Evolutionary conservation across 2,888 invertebrate genomes (phyloP).

Genomic region (Cerastis leucographa): DNA sequence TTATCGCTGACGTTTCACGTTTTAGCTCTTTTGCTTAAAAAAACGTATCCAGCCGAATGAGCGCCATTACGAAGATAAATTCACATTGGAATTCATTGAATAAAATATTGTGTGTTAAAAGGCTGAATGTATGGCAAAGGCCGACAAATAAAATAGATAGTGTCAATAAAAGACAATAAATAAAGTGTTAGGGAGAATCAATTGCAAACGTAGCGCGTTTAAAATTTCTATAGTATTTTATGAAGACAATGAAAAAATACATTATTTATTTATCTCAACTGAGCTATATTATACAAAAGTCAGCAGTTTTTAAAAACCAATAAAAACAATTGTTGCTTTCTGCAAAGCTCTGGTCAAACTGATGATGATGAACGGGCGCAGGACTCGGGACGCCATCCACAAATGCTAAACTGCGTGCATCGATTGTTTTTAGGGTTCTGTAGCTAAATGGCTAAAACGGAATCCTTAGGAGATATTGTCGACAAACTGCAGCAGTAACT

Average conservation of each 20-base stretch:
- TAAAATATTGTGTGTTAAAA: conserved; percentile 12
- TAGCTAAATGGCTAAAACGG: too few relatives aligned
- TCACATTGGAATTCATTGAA: conserved; percentile 27
- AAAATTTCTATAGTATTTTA: conserved; percentile 3
- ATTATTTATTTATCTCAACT: neutral
- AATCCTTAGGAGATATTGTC: too few relatives aligned
- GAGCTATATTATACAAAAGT: too few relatives aligned
- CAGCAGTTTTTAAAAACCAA: too few relatives aligned
- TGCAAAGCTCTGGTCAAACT: neutral
- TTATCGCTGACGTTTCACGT: conserved; percentile 1
- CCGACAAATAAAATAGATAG: conserved; percentile 27
- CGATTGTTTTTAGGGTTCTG: too few relatives aligned
- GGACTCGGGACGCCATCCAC: neutral
- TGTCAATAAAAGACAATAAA: conserved; percentile 2
- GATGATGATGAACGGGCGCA: neutral
- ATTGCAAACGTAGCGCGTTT: neutral
- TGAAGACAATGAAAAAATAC: neutral
- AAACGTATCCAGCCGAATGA: neutral
- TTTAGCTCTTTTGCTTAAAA: conserved; percentile 15
- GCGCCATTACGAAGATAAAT: conserved; percentile 20
- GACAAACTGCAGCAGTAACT: too few relatives aligned
- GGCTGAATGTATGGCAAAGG: neutral
- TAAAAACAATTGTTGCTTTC: neutral
- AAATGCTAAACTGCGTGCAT: neutral
- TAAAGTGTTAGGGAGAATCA: neutral